Conservation (phyloP, 2,888 invertebrate species). For the Drosophila cognata region DNA sequence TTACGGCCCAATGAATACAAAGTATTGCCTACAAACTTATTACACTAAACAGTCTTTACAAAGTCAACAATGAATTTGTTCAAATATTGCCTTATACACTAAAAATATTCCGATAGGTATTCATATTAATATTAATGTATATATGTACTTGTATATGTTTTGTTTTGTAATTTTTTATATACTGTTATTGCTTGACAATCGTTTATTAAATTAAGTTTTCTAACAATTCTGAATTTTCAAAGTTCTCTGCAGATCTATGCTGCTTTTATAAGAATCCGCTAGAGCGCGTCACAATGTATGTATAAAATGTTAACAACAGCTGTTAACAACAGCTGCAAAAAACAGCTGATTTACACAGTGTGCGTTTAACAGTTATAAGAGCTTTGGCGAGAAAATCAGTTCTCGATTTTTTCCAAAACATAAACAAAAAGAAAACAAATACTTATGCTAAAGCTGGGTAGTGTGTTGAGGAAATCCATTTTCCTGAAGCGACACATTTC, state of each 20-base stretch:
- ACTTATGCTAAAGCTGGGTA: slow-evolving; percentile 52
- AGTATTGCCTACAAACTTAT: slow-evolving; percentile 25
- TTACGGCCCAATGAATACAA: slow-evolving; percentile 2
- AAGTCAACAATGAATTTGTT: slow-evolving; percentile 15
- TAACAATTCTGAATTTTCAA: neutral
- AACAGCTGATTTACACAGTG: slow-evolving; percentile 24
- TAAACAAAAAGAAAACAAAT: slow-evolving; percentile 3
- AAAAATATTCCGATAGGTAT: slow-evolving; percentile 14
- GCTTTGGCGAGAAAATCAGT: neutral
- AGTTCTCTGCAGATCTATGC: too few species aligned
- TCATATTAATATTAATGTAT: slow-evolving; percentile 28
- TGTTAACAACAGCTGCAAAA: neutral
- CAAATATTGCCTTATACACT: slow-evolving; percentile 19
- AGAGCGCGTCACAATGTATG: slow-evolving; percentile 11
- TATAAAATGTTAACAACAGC: neutral
- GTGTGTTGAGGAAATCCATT: slow-evolving; percentile 19
- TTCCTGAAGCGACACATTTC: slow-evolving; percentile 72
- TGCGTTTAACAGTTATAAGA: slow-evolving; percentile 11
- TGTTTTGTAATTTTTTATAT: slow-evolving; percentile 30
- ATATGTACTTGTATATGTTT: neutral
- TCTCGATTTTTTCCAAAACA: neutral
- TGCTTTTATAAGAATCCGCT: neutral
- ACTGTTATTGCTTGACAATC: slow-evolving; percentile 38
- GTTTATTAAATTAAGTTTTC: slow-evolving; percentile 43
- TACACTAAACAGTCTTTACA: neutral